Conservation (phyloP, 2,797 vertebrate species). For the Coreius guichenoti region DNA sequence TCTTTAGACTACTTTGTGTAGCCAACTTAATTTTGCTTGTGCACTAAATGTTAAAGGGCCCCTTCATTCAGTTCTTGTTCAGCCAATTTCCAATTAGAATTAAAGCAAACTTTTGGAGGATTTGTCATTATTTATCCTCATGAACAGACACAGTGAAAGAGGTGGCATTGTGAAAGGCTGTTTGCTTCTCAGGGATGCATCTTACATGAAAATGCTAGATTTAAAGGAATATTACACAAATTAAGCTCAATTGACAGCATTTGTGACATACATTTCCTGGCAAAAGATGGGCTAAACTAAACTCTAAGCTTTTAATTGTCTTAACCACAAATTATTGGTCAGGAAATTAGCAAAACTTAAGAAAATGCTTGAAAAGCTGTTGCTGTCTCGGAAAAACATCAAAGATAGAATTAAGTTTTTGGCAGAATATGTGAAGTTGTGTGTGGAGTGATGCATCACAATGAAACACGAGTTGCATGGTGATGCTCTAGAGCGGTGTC, state of each 20-base stretch:
- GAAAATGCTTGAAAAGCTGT: too few relatives aligned
- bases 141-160: not conserved
- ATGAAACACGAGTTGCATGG: not conserved
- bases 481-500: not conserved
- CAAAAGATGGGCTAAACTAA: too few relatives aligned
- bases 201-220: not conserved
- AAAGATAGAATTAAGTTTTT: too few relatives aligned
- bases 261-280: not conserved
- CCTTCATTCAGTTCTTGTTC: not conserved
- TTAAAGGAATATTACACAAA: not conserved
- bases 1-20: not conserved
- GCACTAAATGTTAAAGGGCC: not conserved
- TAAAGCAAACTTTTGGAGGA: not conserved
- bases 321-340: too few relatives aligned
- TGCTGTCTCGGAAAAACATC: too few relatives aligned
- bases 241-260: not conserved
- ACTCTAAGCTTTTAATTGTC: too few relatives aligned
- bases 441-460: too few relatives aligned
- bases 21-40: not conserved
- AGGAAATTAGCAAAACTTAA: too few relatives aligned
- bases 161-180: not conserved
- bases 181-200: not conserved
- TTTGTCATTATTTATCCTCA: not conserved
- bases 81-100: not conserved
- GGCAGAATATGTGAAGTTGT: not conserved